These are phyloP conservation scores for Trematomus bernacchii DNA, from an alignment of 2,797 vertebrate genomes.

Conservation along the genomic window DNA sequence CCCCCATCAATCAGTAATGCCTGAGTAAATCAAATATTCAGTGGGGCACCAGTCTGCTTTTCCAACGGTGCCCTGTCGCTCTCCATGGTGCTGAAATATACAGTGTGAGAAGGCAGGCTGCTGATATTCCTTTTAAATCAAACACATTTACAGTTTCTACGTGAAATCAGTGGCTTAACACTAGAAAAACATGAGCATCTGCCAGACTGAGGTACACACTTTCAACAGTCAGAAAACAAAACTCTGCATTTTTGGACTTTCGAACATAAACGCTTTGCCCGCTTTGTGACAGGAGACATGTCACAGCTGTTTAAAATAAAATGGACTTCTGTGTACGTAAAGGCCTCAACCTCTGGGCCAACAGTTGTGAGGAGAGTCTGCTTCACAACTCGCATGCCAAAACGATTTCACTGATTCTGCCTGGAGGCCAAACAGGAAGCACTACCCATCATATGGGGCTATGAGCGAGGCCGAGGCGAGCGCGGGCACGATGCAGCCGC, in stretches of 20 bases:
- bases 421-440: conserved; percentile 58
- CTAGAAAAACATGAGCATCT: neutral
- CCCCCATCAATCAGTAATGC: conserved; percentile 16
- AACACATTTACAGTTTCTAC: conserved; percentile 18
- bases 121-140: conserved; percentile 2
- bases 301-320: conserved; percentile 10
- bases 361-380: conserved; percentile 32
- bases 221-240: neutral
- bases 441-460: conserved; percentile 40
- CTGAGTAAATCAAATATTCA: conserved; percentile 52
- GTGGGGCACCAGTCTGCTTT: conserved; percentile 22
- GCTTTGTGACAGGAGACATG: conserved; percentile 17
- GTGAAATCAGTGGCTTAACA: conserved; percentile 5
- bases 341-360: conserved; percentile 19
- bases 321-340: conserved; percentile 16
- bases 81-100: conserved; percentile 83
- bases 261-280: neutral
- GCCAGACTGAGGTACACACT: neutral
- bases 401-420: conserved; percentile 64
- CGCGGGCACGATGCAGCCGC: conserved; percentile 38
- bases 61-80: conserved; percentile 56
- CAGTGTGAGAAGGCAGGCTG: conserved; percentile 19
- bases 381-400: conserved; percentile 63
- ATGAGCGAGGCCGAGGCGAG: conserved; percentile 11
- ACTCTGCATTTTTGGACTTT: neutral